Conservation (phyloP, 1,140 invertebrate species). For the Scaptodrosophila lebanonensis region DNA sequence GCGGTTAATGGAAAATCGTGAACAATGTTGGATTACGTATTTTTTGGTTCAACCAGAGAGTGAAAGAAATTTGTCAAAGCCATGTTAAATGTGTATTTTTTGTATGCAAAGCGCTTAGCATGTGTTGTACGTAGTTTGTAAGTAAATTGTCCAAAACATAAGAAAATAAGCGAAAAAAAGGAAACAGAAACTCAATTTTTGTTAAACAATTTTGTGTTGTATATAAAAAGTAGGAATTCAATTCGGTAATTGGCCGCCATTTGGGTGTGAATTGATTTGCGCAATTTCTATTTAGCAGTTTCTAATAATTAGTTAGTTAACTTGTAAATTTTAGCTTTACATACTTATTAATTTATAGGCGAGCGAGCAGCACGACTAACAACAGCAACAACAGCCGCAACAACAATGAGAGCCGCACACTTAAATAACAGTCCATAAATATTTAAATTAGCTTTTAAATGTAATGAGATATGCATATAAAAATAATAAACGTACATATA, state of each 20-base stretch:
- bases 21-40: conserved; percentile 18
- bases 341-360: conserved; percentile 48
- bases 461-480: conserved; percentile 52
- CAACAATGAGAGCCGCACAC: conserved; percentile 38
- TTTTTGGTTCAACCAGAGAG: conserved; percentile 18
- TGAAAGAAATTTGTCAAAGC: conserved; percentile 37
- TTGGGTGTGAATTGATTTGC: conserved; percentile 27
- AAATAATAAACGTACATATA: conserved; percentile 36
- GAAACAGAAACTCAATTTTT: conserved; percentile 19
- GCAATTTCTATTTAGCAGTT: conserved; percentile 55
- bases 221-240: conserved; percentile 55
- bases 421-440: conserved; percentile 72
- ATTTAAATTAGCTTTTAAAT: conserved; percentile 69
- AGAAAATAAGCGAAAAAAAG: conserved; percentile 17
- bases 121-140: conserved; percentile 67
- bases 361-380: conserved; percentile 22
- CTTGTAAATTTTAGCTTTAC: conserved; percentile 75
- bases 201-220: conserved; percentile 63
- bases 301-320: conserved; percentile 66
- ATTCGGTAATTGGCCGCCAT: conserved; percentile 34
- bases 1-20: conserved; percentile 43
- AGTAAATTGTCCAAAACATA: conserved; percentile 43
- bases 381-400: conserved; percentile 19
- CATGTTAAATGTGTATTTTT: conserved; percentile 1
- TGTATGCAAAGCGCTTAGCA: too few relatives aligned